Evolutionary conservation across 2,888 invertebrate species (phyloP), one percentile per base, ranked within the genome.

Genomic region (Conus canariensis): DNA sequence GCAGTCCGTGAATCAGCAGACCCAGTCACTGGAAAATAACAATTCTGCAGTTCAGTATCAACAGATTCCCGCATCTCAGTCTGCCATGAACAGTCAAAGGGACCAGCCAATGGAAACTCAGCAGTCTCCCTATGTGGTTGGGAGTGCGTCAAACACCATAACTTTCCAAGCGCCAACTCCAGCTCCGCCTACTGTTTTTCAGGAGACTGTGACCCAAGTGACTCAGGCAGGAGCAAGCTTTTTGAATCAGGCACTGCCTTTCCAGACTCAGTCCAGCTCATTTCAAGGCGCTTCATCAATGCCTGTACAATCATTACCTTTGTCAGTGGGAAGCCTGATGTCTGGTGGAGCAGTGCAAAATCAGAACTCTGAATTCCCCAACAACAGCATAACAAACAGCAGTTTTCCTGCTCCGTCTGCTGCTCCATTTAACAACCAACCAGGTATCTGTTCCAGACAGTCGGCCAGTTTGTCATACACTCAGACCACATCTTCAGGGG

Each of bases 91-190:
- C 58, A 67, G 67, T n/a, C 87, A 77, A 14, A 87, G 83, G 74
- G 89, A 89, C 59, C 89, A 89, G 59, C 89, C 89, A 8, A 89
- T 89, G 89, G 89, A 89, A 45, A 85, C 85, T 59, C 89, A 89
- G 70, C 89, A 89, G 85, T 89, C 89, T 10, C 85, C 89, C 6
- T 89, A 67, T 25, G 22, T 85, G 19, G 58, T 70, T n/a, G 85
- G 74, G 16, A 60, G 85, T 25, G 56, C 58, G 3, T 74, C 89
- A 22, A 74, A 30, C n/a, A 16, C 87, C 16, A 74, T 22, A n/a
- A 70, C 58, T 74, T 89, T 85, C n/a, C 70, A 74, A 25, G 22
- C 58, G 25, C 45, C 67, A 10, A 22, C 89, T 45, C 58, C 82
- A 56, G 59, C 74, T 59, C 89, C 56, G 60, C n/a, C 70, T 19